Percentiles rank a stretch among this genome's conserved stretches.
Conservation (phyloP, 2,888 invertebrate species). For the Cosmia pyralina region DNA sequence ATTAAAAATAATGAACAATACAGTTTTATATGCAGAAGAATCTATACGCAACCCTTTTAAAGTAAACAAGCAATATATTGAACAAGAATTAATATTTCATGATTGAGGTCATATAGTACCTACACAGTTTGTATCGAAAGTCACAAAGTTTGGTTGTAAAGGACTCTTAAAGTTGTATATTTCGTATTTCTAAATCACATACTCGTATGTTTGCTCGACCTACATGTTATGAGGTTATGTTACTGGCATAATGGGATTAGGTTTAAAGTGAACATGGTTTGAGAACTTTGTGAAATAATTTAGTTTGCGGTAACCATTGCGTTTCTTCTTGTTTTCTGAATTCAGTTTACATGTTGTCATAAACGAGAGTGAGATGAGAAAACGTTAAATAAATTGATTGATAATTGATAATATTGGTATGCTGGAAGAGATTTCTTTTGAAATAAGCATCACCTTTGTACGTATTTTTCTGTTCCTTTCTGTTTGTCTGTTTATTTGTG, state of each 20-base stretch:
- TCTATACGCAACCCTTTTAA: neutral
- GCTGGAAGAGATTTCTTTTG: too few relatives aligned
- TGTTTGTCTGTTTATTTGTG: too few relatives aligned
- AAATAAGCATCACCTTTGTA: too few relatives aligned
- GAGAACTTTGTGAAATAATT: neutral
- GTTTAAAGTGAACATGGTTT: slow-evolving; percentile 11
- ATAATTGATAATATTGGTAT: too few relatives aligned
- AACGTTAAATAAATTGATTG: too few relatives aligned
- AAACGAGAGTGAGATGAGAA: neutral
- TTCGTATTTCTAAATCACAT: slow-evolving; percentile 38
- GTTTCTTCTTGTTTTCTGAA: neutral
- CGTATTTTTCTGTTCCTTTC: too few relatives aligned
- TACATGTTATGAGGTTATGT: slow-evolving; percentile 22
- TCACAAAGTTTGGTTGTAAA: slow-evolving; percentile 35
- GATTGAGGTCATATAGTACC: slow-evolving; percentile 34
- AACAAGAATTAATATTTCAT: slow-evolving; percentile 48
- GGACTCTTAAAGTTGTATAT: slow-evolving; percentile 39
- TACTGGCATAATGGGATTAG: slow-evolving; percentile 3
- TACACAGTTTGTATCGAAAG: slow-evolving; percentile 33
- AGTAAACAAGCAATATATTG: slow-evolving; percentile 49
- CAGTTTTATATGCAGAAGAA: neutral
- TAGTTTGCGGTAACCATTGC: neutral
- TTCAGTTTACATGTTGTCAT: neutral
- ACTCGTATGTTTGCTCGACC: slow-evolving; percentile 17
- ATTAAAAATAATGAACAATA: neutral